Conservation (phyloP, 1,140 invertebrate genomes). For the Brachystomella parvula region DNA sequence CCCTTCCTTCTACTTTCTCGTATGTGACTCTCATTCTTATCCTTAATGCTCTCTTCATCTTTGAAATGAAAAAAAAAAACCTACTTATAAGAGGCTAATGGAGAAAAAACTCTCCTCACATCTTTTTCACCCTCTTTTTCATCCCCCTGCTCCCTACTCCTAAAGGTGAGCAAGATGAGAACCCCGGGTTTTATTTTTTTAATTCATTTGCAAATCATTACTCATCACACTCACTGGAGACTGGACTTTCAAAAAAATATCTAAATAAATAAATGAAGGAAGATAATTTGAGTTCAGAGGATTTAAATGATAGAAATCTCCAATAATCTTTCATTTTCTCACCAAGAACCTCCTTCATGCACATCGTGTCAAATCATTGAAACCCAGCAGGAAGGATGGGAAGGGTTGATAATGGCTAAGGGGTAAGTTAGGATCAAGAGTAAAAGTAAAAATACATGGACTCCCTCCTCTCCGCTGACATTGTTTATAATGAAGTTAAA, state of each 20-base stretch:
- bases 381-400: not conserved
- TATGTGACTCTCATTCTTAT: not conserved
- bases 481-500: slow-evolving; percentile 13
- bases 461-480: not conserved
- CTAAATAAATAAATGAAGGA: not conserved
- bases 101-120: no score
- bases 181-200: no score
- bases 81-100: not conserved
- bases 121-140: not conserved
- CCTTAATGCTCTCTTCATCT: not conserved
- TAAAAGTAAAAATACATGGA: not conserved
- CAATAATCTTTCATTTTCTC: not conserved
- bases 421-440: not conserved
- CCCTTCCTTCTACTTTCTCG: not conserved
- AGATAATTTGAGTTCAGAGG: no score
- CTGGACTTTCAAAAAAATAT: not conserved
- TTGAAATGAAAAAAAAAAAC: not conserved
- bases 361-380: not conserved
- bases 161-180: no score
- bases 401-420: not conserved
- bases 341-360: not conserved
- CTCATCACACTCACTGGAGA: not conserved
- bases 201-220: not conserved
- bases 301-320: no score
- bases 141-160: not conserved